Percentiles rank a stretch among this genome's conserved stretches.
These are phyloP conservation scores for Pomacea maculata DNA, from an alignment of 1,140 invertebrate genomes.

Conservation along the genomic window DNA sequence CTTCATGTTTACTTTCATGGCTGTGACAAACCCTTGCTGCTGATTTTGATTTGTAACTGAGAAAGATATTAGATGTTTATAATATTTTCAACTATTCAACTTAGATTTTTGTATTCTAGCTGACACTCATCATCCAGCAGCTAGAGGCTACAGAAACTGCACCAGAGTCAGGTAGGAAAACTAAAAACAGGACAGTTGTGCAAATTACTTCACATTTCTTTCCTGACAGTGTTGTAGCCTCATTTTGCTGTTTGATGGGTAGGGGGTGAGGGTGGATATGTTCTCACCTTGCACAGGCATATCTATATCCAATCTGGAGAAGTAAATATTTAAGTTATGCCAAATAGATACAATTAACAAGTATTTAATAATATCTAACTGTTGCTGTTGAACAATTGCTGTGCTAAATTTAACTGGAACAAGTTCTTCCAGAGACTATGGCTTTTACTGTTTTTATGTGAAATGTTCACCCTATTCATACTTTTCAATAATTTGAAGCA, in stretches of 20 bases:
- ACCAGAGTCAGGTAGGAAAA: slow-evolving; percentile 7
- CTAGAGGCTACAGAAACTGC: slow-evolving; percentile 2
- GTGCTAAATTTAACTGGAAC: no score
- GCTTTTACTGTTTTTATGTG: no score
- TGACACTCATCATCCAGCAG: slow-evolving; percentile 6
- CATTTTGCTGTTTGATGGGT: background rate
- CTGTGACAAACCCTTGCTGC: no score
- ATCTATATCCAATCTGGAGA: background rate
- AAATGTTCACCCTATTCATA: no score
- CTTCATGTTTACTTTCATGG: no score
- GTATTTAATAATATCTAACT: no score
- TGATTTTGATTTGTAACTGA: background rate
- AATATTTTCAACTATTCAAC: background rate
- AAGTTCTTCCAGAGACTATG: no score
- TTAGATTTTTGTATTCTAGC: background rate
- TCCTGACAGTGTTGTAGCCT: no score
- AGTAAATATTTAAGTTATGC: background rate
- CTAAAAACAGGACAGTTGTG: no score
- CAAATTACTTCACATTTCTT: no score
- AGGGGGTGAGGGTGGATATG: background rate
- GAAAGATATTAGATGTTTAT: background rate
- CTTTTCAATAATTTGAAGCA: no score
- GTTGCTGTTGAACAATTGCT: no score
- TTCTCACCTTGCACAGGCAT: background rate
- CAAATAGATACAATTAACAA: background rate